Evolutionary conservation across 2,113 vertebrate species (phyloP), one percentile per base, ranked within the genome.

Genomic region (Dunckerocampus dactyliophorus): DNA sequence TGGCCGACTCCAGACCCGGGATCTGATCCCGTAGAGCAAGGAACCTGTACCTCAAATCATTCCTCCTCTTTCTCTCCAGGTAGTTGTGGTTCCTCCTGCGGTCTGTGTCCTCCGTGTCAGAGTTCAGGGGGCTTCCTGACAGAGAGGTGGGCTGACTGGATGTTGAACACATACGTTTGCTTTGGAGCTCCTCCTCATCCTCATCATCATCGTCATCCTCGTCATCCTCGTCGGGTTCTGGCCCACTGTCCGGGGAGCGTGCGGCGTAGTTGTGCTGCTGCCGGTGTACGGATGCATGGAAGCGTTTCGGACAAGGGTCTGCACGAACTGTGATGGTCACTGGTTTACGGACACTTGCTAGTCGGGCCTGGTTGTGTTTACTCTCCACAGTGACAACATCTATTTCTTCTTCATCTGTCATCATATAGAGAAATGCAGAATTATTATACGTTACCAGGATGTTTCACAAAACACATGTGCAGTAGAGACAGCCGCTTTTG

Each of bases 221-320:
- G 0, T 77, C 76, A 0, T 72, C 71, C 0, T 85, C 74, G 0
- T 85, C 80, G 0, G 16, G 20, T 1, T 87, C 85, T 0, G 87
- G 70, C 9, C 88, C 88, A 15, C 87, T 79, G 4, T 95, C 95
- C 0, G 95, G 94, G 0, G 94, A 95, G 8, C 93, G 93, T 11
- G 96, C 96, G 0, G 95, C 96, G 0, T 98, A 98, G 90, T 98
- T 97, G 89, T 98, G 96, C 72, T 98, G 96, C 65, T 98, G 95
- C 69, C 93, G 92, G 77, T 98, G 96, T 60, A 98, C 91, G 0
- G 94, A 95, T 74, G 95, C 90, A 76, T 98, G 96, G 88, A 98
- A 98, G 54, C 86, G 93, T 55, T 95, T 96, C 78, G 93, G 95
- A 76, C 92, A 93, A 5, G 93, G 93, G 81, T 96, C 94, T 0